These are phyloP conservation scores for Clarias gariepinus DNA, from an alignment of 2,113 vertebrate species.

Conservation along the genomic window DNA sequence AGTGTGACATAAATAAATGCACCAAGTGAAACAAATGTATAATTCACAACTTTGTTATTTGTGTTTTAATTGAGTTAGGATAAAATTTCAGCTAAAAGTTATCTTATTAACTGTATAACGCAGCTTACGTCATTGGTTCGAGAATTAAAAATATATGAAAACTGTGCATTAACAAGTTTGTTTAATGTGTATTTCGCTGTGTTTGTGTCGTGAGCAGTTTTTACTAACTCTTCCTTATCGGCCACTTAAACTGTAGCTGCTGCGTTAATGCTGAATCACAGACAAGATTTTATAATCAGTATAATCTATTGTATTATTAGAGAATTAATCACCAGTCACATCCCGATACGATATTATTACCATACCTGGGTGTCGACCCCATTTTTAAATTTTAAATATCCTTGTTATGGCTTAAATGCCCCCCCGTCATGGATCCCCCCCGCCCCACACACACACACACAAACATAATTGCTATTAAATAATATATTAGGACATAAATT, in stretches of 20 bases:
- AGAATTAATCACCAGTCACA: no score
- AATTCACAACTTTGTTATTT: background rate
- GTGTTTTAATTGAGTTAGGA: background rate
- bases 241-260: background rate
- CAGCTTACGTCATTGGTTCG: background rate
- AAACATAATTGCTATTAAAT: no score
- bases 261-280: background rate
- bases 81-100: no score
- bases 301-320: background rate
- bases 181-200: background rate
- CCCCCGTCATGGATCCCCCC: no score
- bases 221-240: background rate
- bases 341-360: no score
- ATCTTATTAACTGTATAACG: background rate
- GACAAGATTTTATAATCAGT: background rate
- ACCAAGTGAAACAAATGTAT: no score
- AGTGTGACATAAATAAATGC: background rate
- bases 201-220: background rate
- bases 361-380: no score
- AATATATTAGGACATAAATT: no score
- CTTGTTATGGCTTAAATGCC: no score
- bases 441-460: no score
- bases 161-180: background rate
- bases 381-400: no score
- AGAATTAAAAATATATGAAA: background rate